A percentile compares a stretch with the other conserved stretches of the same genome.
Evolutionary conservation across 2,113 vertebrate genomes (phyloP).

Genomic region (Solenodon paradoxus): DNA sequence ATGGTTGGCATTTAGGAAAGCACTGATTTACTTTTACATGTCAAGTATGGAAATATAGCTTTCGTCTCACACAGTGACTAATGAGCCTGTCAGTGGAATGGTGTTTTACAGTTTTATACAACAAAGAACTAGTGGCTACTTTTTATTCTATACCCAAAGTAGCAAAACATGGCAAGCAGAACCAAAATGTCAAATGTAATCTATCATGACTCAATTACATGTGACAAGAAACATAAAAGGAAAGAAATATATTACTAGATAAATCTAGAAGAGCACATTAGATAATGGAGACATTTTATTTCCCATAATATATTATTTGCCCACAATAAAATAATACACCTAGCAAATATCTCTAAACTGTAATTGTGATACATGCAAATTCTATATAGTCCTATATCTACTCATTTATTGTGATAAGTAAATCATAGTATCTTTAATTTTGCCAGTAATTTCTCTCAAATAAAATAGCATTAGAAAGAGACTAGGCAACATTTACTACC

Average conservation of each 20-base stretch:
- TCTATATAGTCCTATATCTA: background rate
- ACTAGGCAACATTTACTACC: background rate
- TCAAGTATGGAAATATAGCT: slow-evolving; percentile 50
- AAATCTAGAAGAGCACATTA: background rate
- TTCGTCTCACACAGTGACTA: slow-evolving; percentile 24
- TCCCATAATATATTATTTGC: background rate
- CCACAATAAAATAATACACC: background rate
- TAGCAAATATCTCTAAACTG: background rate
- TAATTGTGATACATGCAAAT: background rate
- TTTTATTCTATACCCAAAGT: slow-evolving; percentile 44
- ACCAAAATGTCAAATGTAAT: slow-evolving; percentile 58
- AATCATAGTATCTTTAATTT: background rate
- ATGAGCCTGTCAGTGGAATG: slow-evolving; percentile 42
- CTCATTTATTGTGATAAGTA: background rate
- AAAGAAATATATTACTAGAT: slow-evolving; percentile 19
- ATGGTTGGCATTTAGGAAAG: slow-evolving; percentile 18
- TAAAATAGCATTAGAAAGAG: background rate
- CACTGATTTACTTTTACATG: slow-evolving; percentile 57
- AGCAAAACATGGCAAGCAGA: slow-evolving; percentile 33
- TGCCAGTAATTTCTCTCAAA: background rate
- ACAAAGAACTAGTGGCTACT: slow-evolving; percentile 45
- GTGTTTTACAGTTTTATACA: slow-evolving; percentile 53
- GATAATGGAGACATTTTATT: slow-evolving; percentile 14
- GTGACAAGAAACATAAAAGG: slow-evolving; percentile 6
- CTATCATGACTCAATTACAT: slow-evolving; percentile 44